These are phyloP conservation scores for Anisognathus igniventris DNA, from an alignment of 2,797 vertebrate genomes.

Conservation along the genomic window DNA sequence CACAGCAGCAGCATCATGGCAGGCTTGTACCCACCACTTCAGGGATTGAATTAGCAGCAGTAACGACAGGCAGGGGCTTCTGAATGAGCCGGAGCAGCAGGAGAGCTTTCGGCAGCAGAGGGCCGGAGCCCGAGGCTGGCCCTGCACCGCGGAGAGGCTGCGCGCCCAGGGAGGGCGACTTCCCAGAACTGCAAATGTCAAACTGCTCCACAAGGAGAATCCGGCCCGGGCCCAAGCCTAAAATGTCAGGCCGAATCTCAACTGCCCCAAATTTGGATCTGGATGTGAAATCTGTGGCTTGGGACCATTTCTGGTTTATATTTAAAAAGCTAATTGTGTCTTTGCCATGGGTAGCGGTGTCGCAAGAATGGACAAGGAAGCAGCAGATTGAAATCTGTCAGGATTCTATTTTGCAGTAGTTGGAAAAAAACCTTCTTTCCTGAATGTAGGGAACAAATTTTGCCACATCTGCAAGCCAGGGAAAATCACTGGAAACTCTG, in stretches of 20 bases:
- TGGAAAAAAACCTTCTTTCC: background rate
- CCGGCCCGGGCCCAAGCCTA: conserved; percentile 2
- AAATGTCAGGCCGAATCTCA: conserved; percentile 36
- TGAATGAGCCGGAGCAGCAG: background rate
- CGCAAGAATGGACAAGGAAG: background rate
- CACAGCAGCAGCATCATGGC: background rate
- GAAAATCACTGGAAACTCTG: conserved; percentile 48
- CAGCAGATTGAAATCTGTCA: background rate
- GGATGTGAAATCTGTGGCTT: conserved; percentile 44
- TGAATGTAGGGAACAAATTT: background rate
- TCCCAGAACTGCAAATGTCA: conserved; percentile 57
- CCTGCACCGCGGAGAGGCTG: background rate
- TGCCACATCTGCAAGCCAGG: conserved; percentile 35
- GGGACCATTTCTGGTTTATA: conserved; percentile 37
- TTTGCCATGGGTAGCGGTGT: conserved; percentile 2
- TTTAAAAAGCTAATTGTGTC: conserved; percentile 30
- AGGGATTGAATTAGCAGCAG: background rate
- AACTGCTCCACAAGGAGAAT: conserved; percentile 15
- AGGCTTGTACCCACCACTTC: background rate
- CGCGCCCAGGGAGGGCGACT: background rate
- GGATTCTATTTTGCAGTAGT: conserved; percentile 26
- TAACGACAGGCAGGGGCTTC: background rate
- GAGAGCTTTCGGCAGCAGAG: background rate
- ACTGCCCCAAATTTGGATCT: conserved; percentile 38
- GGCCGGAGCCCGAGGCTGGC: background rate